Evolutionary conservation across 1,140 invertebrate species (phyloP), one percentile per base, ranked within the genome.

Genomic region (Stratiolaelaps scimitus): DNA sequence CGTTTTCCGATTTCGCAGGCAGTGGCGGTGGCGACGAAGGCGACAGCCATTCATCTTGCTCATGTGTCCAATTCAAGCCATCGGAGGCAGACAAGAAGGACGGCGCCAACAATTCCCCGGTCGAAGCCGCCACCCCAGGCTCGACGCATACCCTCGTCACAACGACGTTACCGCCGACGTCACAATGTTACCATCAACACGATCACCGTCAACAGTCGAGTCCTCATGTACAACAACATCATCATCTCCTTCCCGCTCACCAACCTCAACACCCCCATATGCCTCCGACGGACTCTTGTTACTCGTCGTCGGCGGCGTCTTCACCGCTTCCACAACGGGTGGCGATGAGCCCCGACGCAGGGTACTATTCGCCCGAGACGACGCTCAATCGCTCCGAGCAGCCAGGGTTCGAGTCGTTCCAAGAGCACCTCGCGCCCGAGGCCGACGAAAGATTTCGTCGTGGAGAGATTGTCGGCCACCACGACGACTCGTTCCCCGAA

Each of bases 351-450:
- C 53, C 53, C 10, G 53, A 60, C 34, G 53, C 53, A 15, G 53
- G 53, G 1, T 60, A 60, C 23, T 60, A 60, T 60, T 60, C 53
- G 53, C 53, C 53, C 4, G 53, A 60, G 34, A 60, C 53, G 23
- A 60, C 53, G 23, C 23, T 60, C 15, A 60, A 17, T 26, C 53
- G 53, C 13, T 60, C 53, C 26, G 53, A 60, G 34, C 26, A 26
- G 10, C 34, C 34, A 10, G 34, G 5, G 10, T 40, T 40, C 34
- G 34, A 40, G 10, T 26, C 26, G 17, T 60, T 60, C 10, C 53
- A 60, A 26, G 53, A 60, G 26, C 5, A 40, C 10, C 34, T 40
- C 34, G n/a, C n/a, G n/a, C 34, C 34, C 4, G 34, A 40, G 10
- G 10, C 34, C 4, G 34, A 40, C 10, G 34, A 40, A 10, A 40